phyloP scores from a whole-genome alignment of 2,113 vertebrate genomes.

The Euleptes europaea region DNA sequence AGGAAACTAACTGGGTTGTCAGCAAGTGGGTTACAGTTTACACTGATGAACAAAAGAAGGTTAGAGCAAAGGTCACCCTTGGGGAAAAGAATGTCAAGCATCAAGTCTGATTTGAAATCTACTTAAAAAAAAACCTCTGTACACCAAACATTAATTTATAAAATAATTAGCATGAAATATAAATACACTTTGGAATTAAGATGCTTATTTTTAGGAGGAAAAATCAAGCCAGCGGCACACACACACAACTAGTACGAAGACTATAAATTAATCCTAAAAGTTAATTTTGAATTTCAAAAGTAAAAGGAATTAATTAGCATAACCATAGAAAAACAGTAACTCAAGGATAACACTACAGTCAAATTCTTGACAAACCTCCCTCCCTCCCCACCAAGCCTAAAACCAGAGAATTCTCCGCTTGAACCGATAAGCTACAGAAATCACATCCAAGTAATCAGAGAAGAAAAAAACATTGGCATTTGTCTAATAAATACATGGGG shows the following conservation, averaged over 20 bases:
- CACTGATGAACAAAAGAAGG: not conserved
- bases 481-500: not conserved
- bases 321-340: not conserved
- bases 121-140: not conserved
- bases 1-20: not conserved
- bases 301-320: not conserved
- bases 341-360: conserved; percentile 6
- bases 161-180: conserved; percentile 3
- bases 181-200: conserved; percentile 9
- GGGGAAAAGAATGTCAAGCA: not conserved
- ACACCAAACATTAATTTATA: not conserved
- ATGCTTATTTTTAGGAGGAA: not conserved
- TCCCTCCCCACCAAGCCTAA: not conserved
- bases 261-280: not conserved
- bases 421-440: not conserved
- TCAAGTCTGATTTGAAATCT: not conserved
- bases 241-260: not conserved
- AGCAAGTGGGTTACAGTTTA: not conserved
- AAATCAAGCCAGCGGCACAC: not conserved
- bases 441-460: not conserved
- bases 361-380: conserved; percentile 4
- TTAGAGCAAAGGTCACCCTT: not conserved
- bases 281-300: not conserved
- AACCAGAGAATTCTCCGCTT: conserved; percentile 3
- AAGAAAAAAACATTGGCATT: not conserved